Evolutionary conservation across 1,140 invertebrate genomes (phyloP).

Genomic region (Caenorhabditis brenneri): DNA sequence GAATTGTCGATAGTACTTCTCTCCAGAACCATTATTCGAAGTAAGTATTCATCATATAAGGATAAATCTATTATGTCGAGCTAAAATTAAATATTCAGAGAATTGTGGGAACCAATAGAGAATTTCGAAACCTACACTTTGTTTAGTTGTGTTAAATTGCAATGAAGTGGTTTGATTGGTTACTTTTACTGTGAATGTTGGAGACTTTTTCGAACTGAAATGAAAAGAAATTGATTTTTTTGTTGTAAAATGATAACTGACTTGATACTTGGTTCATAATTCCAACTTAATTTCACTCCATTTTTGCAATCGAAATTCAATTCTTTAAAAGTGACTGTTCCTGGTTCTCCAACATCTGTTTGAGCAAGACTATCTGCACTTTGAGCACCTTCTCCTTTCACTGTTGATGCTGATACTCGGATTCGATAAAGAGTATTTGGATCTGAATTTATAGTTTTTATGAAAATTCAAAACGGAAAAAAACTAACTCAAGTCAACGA

Average conservation of each 20-base stretch:
- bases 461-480: neutral
- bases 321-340: neutral
- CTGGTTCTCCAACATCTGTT: slow-evolving; percentile 58
- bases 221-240: neutral
- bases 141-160: slow-evolving; percentile 49
- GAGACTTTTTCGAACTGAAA: slow-evolving; percentile 26
- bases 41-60: slow-evolving; percentile 49
- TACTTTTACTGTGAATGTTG: slow-evolving; percentile 28
- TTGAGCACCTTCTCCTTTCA: slow-evolving; percentile 65
- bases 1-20: slow-evolving; percentile 50
- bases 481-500: slow-evolving; percentile 18
- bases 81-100: too few species aligned
- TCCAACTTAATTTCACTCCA: slow-evolving; percentile 11
- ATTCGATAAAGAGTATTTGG: slow-evolving; percentile 62
- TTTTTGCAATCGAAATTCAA: slow-evolving; percentile 23
- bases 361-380: slow-evolving; percentile 60
- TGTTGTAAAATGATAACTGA: neutral
- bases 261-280: slow-evolving; percentile 33
- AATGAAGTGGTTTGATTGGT: slow-evolving; percentile 1
- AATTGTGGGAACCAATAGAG: too few species aligned
- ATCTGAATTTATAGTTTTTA: too few species aligned
- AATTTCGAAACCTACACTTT: slow-evolving; percentile 45
- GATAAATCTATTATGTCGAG: slow-evolving; percentile 47
- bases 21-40: slow-evolving; percentile 41
- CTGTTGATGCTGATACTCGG: slow-evolving; percentile 62